A percentile compares a stretch with the other conserved stretches of the same genome.
Evolutionary conservation across 2,797 vertebrate genomes (phyloP).

Genomic region (Gorsachius magnificus): DNA sequence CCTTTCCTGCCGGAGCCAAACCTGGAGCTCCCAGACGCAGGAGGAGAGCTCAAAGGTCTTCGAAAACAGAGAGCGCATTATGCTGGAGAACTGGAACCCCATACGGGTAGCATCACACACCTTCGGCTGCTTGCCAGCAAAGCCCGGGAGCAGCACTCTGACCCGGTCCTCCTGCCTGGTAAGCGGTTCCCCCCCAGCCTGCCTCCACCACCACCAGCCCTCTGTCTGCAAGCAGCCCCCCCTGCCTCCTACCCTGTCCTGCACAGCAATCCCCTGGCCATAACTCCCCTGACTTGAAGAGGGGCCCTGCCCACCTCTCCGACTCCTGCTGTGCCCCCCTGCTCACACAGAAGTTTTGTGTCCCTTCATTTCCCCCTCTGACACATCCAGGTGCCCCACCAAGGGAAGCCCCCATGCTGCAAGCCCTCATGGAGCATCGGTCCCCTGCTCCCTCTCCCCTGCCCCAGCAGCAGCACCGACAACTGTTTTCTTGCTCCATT

Average conservation of each 20-base stretch:
- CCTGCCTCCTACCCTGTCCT: background rate
- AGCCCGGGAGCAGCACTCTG: background rate
- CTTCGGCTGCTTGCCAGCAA: background rate
- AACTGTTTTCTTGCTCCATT: conserved; percentile 35
- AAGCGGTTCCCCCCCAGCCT: background rate
- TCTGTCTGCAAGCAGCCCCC: background rate
- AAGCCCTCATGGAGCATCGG: background rate
- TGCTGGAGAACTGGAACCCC: conserved; percentile 16
- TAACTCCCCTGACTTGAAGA: background rate
- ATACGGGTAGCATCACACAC: background rate
- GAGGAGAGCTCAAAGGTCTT: background rate
- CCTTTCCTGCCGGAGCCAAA: conserved; percentile 39
- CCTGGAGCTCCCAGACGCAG: conserved; percentile 20
- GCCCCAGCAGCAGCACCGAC: background rate
- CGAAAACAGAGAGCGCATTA: conserved; percentile 32
- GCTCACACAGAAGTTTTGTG: background rate
- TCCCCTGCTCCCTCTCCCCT: background rate
- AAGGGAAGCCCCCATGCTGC: background rate
- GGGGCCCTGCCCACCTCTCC: background rate
- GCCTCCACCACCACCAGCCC: background rate
- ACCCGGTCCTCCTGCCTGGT: background rate
- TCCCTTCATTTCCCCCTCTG: background rate
- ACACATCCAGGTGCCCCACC: background rate
- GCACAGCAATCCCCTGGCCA: background rate
- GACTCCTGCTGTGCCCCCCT: background rate